These are phyloP conservation scores for Botia almorhae DNA, from an alignment of 2,797 vertebrate genomes.

Conservation along the genomic window DNA sequence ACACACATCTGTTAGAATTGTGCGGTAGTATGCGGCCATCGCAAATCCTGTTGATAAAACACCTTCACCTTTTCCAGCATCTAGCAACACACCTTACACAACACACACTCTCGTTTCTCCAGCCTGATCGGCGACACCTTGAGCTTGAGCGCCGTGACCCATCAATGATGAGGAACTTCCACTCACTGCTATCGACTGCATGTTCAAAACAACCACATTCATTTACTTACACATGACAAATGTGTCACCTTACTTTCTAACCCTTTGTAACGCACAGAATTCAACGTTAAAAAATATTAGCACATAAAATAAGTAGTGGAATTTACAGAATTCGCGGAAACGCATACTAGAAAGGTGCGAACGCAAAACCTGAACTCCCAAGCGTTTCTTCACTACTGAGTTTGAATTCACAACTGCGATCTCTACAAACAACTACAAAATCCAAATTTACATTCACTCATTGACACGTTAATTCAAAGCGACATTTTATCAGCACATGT, in stretches of 20 bases:
- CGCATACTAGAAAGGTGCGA: background rate
- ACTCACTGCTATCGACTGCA: constrained; percentile 1
- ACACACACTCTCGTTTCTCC: background rate
- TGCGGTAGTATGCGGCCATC: background rate
- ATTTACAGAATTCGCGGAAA: background rate
- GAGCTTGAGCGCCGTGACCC: constrained; percentile 7
- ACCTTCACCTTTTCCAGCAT: constrained; percentile 22
- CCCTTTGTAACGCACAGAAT: background rate
- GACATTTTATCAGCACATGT: no score
- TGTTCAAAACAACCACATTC: constrained; percentile 24
- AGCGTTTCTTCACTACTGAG: background rate
- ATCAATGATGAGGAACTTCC: constrained; percentile 11
- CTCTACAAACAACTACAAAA: no score
- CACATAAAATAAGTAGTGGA: background rate
- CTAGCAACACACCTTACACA: constrained; percentile 4
- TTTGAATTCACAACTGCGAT: no score
- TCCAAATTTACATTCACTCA: no score
- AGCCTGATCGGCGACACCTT: background rate
- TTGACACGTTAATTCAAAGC: no score
- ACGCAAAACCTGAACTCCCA: background rate
- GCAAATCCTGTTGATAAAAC: constrained; percentile 36
- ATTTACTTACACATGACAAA: constrained; percentile 3
- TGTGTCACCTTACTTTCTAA: background rate
- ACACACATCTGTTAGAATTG: constrained; percentile 33
- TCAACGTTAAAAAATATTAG: background rate